Evolutionary conservation across 53 echinoderm and acorn worm species (phyloP).

Genomic region (Stichopus horrens): DNA sequence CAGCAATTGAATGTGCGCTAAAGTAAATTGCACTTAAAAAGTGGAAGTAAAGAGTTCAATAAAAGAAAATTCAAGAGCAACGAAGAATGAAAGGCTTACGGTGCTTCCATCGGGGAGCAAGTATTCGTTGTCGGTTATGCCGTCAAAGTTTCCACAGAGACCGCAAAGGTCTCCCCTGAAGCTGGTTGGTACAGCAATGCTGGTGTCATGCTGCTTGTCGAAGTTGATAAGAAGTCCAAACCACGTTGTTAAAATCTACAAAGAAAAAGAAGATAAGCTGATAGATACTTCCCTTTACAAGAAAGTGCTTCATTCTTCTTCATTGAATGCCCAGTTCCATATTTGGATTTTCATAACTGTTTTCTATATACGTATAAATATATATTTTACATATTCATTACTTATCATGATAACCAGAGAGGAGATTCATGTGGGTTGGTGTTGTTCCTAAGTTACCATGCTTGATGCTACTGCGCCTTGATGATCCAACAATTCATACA

Average conservation of each 20-base stretch:
- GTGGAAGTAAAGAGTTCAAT: neutral
- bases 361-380: too few species aligned
- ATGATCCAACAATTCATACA: too few species aligned
- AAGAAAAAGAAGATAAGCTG: neutral
- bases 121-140: slow-evolving; percentile 41
- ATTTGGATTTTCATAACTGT: too few species aligned
- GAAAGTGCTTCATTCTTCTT: neutral
- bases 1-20: too few species aligned
- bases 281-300: neutral
- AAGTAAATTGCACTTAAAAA: too few species aligned
- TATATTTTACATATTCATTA: too few species aligned
- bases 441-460: too few species aligned
- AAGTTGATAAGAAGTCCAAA: slow-evolving; percentile 51
- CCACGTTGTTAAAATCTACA: slow-evolving; percentile 15
- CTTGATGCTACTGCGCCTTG: too few species aligned
- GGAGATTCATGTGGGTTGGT: too few species aligned
- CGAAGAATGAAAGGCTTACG: slow-evolving; percentile 15
- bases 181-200: slow-evolving; percentile 13
- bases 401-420: too few species aligned
- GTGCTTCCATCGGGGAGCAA: slow-evolving; percentile 34
- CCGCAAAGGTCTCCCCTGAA: slow-evolving; percentile 49
- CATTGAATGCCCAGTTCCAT: too few species aligned
- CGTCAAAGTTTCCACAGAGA: slow-evolving; percentile 62
- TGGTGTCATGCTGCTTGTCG: slow-evolving; percentile 32
- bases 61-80: neutral